Percentiles rank a stretch among this genome's conserved stretches.
These are phyloP conservation scores for Xestoiulus laeticollis DNA, from an alignment of 2,888 invertebrate species.

Conservation along the genomic window DNA sequence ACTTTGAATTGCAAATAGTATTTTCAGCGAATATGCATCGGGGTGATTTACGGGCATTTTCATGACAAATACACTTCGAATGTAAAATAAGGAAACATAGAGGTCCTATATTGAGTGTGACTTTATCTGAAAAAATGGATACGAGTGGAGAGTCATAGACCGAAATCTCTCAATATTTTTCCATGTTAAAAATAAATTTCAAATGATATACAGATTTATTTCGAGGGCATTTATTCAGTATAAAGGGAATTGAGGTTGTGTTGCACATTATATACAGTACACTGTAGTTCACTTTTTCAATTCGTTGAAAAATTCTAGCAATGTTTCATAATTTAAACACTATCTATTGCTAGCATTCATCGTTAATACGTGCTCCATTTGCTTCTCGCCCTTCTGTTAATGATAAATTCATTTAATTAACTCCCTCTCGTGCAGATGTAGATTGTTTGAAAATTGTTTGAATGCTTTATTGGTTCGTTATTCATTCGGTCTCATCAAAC, in stretches of 20 bases:
- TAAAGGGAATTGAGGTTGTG: background rate
- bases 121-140: background rate
- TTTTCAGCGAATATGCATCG: constrained; percentile 30
- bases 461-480: no score
- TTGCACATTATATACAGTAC: background rate
- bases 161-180: background rate
- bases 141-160: constrained; percentile 29
- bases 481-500: no score
- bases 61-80: constrained; percentile 41
- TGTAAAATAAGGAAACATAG: constrained; percentile 41
- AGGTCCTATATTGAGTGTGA: constrained; percentile 30
- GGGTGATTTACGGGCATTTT: constrained; percentile 32
- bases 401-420: background rate
- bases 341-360: background rate
- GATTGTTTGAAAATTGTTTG: no score
- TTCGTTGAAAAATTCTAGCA: background rate
- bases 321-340: background rate
- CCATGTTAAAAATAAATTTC: background rate
- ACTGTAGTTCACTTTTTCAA: background rate
- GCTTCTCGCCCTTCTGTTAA: background rate
- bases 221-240: background rate
- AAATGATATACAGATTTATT: background rate
- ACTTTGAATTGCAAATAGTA: constrained; percentile 40
- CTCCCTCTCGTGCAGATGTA: no score
- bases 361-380: background rate